A percentile compares a stretch with the other conserved stretches of the same genome.
These are phyloP conservation scores for Cremastobaeus sp. DNA, from an alignment of 2,888 invertebrate genomes.

Conservation along the genomic window DNA sequence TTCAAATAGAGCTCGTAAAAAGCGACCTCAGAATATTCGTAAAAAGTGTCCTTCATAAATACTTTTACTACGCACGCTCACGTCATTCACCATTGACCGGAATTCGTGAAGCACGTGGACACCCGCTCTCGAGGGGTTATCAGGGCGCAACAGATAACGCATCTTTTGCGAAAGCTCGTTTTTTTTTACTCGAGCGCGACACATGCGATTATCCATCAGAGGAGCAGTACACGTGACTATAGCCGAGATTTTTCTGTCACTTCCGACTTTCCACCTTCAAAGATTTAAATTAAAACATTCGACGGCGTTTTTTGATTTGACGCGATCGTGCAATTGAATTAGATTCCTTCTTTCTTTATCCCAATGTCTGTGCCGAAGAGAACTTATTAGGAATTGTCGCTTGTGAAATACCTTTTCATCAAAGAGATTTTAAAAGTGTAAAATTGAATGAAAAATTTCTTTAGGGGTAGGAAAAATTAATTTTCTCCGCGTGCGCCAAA, in stretches of 20 bases:
- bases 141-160: constrained; percentile 55
- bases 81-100: constrained; percentile 56
- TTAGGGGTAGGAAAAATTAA: no score
- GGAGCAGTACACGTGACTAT: constrained; percentile 46
- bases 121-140: constrained; percentile 62
- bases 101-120: constrained; percentile 59
- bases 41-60: no score
- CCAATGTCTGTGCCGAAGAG: no score
- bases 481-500: no score
- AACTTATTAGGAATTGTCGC: no score
- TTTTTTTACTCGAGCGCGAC: constrained; percentile 53
- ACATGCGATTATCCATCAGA: constrained; percentile 39
- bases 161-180: constrained; percentile 52
- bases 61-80: not conserved
- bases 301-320: constrained; percentile 34
- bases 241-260: constrained; percentile 25
- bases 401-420: no score
- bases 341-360: no score
- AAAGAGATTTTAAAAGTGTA: no score
- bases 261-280: constrained; percentile 51
- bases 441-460: no score
- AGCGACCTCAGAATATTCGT: no score
- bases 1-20: no score
- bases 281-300: constrained; percentile 47
- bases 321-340: constrained; percentile 45